These are phyloP conservation scores for Papilio helenus DNA, from an alignment of 1,140 invertebrate genomes.

Conservation along the genomic window DNA sequence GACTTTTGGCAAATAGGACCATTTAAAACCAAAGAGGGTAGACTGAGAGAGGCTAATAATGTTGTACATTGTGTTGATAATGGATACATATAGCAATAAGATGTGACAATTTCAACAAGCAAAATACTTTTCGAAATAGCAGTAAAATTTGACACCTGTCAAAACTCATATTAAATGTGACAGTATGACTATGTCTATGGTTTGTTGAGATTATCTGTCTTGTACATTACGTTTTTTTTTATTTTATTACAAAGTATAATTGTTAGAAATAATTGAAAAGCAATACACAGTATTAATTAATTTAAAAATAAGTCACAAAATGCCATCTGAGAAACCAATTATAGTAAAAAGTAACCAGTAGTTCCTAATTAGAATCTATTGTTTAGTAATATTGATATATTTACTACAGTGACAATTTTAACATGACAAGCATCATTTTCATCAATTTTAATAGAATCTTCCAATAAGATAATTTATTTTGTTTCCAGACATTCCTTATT, in stretches of 20 bases:
- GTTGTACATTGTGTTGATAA: conserved; percentile 86
- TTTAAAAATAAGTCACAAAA: neutral
- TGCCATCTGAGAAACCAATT: neutral
- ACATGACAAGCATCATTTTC: neutral
- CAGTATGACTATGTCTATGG: neutral
- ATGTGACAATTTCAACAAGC: neutral
- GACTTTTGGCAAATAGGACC: conserved; percentile 83
- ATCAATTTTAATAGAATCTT: neutral
- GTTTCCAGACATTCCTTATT: too few relatives aligned
- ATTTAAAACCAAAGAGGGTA: conserved; percentile 81
- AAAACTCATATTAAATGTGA: too few relatives aligned
- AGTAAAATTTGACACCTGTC: neutral
- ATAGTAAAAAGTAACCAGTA: too few relatives aligned
- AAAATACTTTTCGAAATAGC: neutral
- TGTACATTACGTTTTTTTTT: too few relatives aligned
- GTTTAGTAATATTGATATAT: too few relatives aligned
- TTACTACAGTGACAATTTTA: too few relatives aligned
- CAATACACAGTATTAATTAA: neutral
- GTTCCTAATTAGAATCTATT: too few relatives aligned
- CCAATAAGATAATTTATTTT: too few relatives aligned
- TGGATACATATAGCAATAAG: conserved; percentile 80
- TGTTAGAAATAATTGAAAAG: too few relatives aligned
- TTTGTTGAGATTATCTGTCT: neutral
- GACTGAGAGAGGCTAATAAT: conserved; percentile 84
- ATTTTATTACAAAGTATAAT: neutral